These are phyloP conservation scores for Dendrolimus punctatus DNA, from an alignment of 1,140 invertebrate genomes.

Conservation along the genomic window DNA sequence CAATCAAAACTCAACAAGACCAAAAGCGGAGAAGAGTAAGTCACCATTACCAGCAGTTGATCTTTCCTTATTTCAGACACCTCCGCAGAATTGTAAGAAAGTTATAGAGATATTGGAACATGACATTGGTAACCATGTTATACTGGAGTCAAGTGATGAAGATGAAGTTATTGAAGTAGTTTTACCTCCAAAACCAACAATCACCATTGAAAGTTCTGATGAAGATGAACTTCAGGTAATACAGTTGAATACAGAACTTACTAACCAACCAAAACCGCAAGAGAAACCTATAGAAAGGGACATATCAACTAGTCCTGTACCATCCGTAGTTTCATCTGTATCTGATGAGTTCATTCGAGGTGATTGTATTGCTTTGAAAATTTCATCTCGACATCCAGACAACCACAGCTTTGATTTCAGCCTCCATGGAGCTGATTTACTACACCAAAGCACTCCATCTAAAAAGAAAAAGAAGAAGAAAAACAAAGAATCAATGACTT, in stretches of 20 bases:
- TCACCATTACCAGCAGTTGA: slow-evolving; percentile 17
- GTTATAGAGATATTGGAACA: slow-evolving; percentile 51
- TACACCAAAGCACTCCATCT: slow-evolving; percentile 37
- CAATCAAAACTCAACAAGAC: slow-evolving; percentile 23
- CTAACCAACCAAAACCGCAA: slow-evolving; percentile 11
- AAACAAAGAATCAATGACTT: slow-evolving; percentile 42
- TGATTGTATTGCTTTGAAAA: slow-evolving; percentile 66
- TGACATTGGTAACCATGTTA: slow-evolving; percentile 31
- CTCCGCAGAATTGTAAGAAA: slow-evolving; percentile 41
- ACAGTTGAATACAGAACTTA: slow-evolving; percentile 4
- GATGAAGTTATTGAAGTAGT: slow-evolving; percentile 65
- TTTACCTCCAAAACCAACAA: slow-evolving; percentile 56
- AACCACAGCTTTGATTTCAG: slow-evolving; percentile 64
- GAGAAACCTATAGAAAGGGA: slow-evolving; percentile 26
- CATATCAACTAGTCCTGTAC: slow-evolving; percentile 57
- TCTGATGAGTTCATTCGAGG: slow-evolving; percentile 68
- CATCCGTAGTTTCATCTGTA: slow-evolving; percentile 64
- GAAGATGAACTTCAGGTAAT: slow-evolving; percentile 48
- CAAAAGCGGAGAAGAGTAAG: slow-evolving; percentile 28
- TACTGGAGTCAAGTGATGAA: slow-evolving; percentile 59
- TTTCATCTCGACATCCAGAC: slow-evolving; percentile 49
- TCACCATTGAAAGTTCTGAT: slow-evolving; percentile 68
- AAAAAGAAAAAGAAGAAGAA: slow-evolving; percentile 61
- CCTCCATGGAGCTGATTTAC: slow-evolving; percentile 59
- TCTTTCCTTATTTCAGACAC: slow-evolving; percentile 44